A percentile compares a stretch with the other conserved stretches of the same genome.
Evolutionary conservation across 2,888 invertebrate genomes (phyloP).

Genomic region (Parelbella ahira): DNA sequence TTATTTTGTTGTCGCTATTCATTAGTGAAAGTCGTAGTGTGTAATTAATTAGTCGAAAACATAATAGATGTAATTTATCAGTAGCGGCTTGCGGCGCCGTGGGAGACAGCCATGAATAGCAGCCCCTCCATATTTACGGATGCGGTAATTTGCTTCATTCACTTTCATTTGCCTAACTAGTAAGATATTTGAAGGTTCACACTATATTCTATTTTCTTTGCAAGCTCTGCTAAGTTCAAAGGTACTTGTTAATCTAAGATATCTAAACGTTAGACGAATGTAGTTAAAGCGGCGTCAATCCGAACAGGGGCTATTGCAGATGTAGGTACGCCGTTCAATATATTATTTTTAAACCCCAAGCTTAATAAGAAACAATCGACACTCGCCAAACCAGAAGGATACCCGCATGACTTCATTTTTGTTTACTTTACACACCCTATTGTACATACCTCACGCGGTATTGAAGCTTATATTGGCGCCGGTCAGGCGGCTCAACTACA

Average conservation of each 20-base stretch:
- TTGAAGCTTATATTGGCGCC: too few species aligned
- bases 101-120: slow-evolving; percentile 71
- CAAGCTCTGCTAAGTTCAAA: too few species aligned
- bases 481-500: too few species aligned
- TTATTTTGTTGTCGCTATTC: not conserved
- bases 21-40: slow-evolving; percentile 37
- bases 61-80: slow-evolving; percentile 54
- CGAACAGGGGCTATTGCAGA: not conserved
- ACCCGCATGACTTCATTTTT: slow-evolving; percentile 15
- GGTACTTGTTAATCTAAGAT: too few species aligned
- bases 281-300: too few species aligned
- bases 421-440: too few species aligned
- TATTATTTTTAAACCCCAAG: slow-evolving; percentile 21
- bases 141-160: slow-evolving; percentile 53
- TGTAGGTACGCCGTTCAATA: slow-evolving; percentile 9
- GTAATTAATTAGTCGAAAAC: slow-evolving; percentile 36
- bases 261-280: too few species aligned
- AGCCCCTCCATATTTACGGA: slow-evolving; percentile 53
- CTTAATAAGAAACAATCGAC: slow-evolving; percentile 20
- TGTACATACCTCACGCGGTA: too few species aligned
- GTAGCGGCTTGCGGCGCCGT: slow-evolving; percentile 57
- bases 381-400: slow-evolving; percentile 25
- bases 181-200: slow-evolving; percentile 40
- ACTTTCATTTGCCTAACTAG: slow-evolving; percentile 61
- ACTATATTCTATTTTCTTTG: slow-evolving; percentile 30